Evolutionary conservation across 2,113 vertebrate genomes (phyloP).

Genomic region (Hucho hucho): DNA sequence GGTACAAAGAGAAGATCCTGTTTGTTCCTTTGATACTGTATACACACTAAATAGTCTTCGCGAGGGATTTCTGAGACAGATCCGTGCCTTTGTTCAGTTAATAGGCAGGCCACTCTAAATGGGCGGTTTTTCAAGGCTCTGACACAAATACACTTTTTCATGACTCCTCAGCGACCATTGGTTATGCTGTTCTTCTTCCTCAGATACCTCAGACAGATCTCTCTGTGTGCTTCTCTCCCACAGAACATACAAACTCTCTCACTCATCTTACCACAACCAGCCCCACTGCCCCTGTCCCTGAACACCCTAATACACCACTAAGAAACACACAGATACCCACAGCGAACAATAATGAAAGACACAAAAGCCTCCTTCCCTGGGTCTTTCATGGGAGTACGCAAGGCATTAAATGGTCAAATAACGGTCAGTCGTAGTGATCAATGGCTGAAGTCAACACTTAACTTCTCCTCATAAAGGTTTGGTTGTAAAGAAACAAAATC

Average conservation of each 20-base stretch:
- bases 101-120: conserved; percentile 73
- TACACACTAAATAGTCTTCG: conserved; percentile 69
- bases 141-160: conserved; percentile 77
- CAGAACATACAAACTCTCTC: conserved; percentile 45
- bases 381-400: conserved; percentile 36
- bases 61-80: conserved; percentile 70
- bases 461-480: conserved; percentile 54
- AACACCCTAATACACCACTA: neutral
- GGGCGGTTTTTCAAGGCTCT: conserved; percentile 74
- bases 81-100: conserved; percentile 69
- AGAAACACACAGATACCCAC: neutral
- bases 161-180: conserved; percentile 71
- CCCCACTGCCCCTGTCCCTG: neutral
- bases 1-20: conserved; percentile 65
- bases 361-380: conserved; percentile 33
- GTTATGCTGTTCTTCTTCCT: conserved; percentile 71
- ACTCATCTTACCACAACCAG: conserved; percentile 50
- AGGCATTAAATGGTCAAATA: conserved; percentile 57
- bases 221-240: conserved; percentile 66
- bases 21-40: conserved; percentile 72
- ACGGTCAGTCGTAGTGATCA: conserved; percentile 53
- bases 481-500: conserved; percentile 52
- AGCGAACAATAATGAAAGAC: neutral
- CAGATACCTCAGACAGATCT: conserved; percentile 67
- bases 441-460: conserved; percentile 61